Base-by-base conservation (phyloP, 2,888 invertebrate genomes). In the Matsumyia berberina region DNA sequence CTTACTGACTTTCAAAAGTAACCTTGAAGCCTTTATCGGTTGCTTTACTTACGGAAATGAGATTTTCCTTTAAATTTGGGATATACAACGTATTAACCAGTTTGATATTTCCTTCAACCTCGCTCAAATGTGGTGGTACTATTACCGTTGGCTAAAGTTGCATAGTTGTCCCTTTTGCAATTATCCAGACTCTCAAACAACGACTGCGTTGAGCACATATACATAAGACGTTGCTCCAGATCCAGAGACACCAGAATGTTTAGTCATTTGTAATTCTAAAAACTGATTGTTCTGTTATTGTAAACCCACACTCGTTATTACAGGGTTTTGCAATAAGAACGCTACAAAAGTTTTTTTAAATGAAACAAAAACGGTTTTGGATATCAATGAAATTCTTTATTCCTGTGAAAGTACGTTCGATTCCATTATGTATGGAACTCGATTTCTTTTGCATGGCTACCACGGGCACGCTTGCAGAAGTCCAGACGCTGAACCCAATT, bases 121-220 rank as follows among this genome's bases (percentile, higher is more conserved):
- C 17, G 44, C 17, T 44, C 7, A 44, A 4, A 19, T 44, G 17
- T 44, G 17, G 44, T 44, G 44, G 19, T 44, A 44, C 17, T 7
- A 8, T 44, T 44, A 17, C 44, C 7, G 44, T 44, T 19, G 8
- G 37, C 57, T 8, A 62, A 62, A 17, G 31, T 42, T 24, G 11
- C 44, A 12, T 42, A 42, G 44, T 12, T 55, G 15, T 55, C 9
- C 7, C 1, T 55, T 33, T 35, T 49, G 49, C 24, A 49, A n/a
- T 24, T 3, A n/a, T 49, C 19, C 24, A 49, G 15, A 8, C 49
- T 49, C 24, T 11, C 49, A 49, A 49, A 49, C 42, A 42, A 29
- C 5, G 35, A 37, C 9, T 11, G 58, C 3, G 29, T 42, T 42
- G 24, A 58, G n/a, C 58, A 62, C 62, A 62, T 33, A 5, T 46